These are phyloP conservation scores for Pygoscelis antarcticus DNA, from an alignment of 2,113 vertebrate species.

Conservation along the genomic window DNA sequence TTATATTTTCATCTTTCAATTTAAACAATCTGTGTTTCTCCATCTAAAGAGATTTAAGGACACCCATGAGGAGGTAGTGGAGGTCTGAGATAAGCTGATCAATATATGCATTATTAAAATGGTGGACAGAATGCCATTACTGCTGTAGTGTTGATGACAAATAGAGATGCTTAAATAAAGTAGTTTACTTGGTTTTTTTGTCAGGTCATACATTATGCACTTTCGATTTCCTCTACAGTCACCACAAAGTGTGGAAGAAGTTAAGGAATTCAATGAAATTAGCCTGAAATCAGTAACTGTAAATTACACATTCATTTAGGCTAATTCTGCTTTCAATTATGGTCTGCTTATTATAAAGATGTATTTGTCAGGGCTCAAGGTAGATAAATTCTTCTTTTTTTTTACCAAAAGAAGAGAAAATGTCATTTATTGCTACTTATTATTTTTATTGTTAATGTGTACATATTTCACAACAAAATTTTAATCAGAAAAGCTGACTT, in stretches of 20 bases:
- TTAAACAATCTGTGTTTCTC: conserved; percentile 33
- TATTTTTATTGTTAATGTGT: neutral
- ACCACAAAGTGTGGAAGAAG: conserved; percentile 57
- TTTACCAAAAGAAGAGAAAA: neutral
- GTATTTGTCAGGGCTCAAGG: conserved; percentile 25
- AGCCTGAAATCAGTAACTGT: conserved; percentile 68
- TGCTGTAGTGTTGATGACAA: conserved; percentile 66
- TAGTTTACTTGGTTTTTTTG: conserved; percentile 75
- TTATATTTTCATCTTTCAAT: conserved; percentile 58
- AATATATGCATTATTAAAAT: conserved; percentile 76
- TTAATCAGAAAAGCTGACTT: neutral
- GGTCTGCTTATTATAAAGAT: conserved; percentile 44
- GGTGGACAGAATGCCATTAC: conserved; percentile 69
- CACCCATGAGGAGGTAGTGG: conserved; percentile 10
- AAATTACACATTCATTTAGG: conserved; percentile 72
- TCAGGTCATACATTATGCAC: conserved; percentile 74
- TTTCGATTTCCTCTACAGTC: conserved; percentile 71
- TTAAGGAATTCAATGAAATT: conserved; percentile 74
- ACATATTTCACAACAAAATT: neutral
- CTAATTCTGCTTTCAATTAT: conserved; percentile 70
- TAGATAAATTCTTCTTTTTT: neutral
- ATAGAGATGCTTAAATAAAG: conserved; percentile 78
- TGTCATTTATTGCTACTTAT: conserved; percentile 13
- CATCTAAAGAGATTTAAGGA: conserved; percentile 58
- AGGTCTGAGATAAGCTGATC: conserved; percentile 69